Evolutionary conservation across 2,113 vertebrate genomes (phyloP).

Genomic region (Elephas maximus): DNA sequence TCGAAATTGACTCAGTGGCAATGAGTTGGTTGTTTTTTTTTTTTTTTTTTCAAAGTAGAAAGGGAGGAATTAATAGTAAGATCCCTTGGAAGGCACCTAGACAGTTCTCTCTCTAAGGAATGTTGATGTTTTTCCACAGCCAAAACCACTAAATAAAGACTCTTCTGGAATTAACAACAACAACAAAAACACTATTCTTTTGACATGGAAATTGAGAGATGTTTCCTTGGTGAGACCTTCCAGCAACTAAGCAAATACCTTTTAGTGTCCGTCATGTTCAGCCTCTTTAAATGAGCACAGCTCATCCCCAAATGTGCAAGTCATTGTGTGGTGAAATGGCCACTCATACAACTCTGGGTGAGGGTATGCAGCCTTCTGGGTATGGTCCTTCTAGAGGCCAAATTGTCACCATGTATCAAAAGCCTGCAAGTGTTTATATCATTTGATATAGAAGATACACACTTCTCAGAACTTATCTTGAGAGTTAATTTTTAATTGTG

Average conservation of each 20-base stretch:
- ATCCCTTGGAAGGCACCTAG: neutral
- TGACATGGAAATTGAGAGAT: neutral
- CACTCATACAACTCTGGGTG: neutral
- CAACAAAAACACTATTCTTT: conserved; percentile 58
- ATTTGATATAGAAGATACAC: conserved; percentile 1
- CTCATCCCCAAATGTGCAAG: neutral
- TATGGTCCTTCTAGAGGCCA: neutral
- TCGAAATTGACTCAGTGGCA: no score
- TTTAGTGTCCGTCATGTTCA: neutral
- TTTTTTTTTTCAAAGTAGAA: neutral
- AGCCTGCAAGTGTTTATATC: neutral
- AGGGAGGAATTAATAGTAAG: conserved; percentile 37
- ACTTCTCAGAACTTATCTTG: conserved; percentile 29
- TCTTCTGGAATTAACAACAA: neutral
- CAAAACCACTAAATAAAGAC: conserved; percentile 5
- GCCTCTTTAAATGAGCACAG: conserved; percentile 39
- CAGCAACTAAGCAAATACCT: neutral
- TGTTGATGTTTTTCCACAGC: neutral
- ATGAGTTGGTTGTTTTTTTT: no score
- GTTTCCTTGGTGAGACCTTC: conserved; percentile 15
- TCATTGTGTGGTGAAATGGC: neutral
- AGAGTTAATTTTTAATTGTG: conserved; percentile 30
- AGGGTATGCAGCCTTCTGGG: neutral
- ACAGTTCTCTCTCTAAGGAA: neutral
- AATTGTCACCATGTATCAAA: neutral